phyloP scores from a whole-genome alignment of 1,140 invertebrate species.

The Globodera ellingtonae region DNA sequence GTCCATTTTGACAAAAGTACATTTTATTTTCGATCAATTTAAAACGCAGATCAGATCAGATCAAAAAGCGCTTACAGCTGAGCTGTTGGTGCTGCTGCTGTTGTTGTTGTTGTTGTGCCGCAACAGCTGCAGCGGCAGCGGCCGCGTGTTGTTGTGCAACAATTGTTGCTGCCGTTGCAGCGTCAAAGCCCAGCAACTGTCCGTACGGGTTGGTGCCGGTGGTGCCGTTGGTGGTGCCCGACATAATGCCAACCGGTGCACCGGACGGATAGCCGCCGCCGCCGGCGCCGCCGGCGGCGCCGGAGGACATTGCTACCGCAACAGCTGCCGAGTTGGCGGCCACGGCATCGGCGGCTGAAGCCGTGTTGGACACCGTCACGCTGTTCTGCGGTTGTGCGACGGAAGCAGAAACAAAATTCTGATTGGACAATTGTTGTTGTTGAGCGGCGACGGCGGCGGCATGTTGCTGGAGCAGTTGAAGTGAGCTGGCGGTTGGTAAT shows the following conservation, averaged over 20 bases:
- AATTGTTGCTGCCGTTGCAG: slow-evolving; percentile 15
- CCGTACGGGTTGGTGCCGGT: slow-evolving; percentile 10
- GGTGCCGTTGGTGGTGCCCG: slow-evolving; percentile 3
- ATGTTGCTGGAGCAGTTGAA: slow-evolving; percentile 80
- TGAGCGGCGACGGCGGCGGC: slow-evolving; percentile 79
- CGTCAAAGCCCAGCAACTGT: slow-evolving; percentile 16
- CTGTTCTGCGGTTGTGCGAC: neutral
- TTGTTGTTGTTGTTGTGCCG: slow-evolving; percentile 15
- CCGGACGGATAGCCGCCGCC: slow-evolving; percentile 7
- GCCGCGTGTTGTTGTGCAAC: slow-evolving; percentile 11
- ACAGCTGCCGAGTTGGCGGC: neutral
- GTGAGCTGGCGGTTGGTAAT: slow-evolving; percentile 39
- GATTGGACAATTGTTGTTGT: slow-evolving; percentile 70
- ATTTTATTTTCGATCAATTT: neutral
- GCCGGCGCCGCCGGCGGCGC: neutral
- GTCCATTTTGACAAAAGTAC: slow-evolving; percentile 11
- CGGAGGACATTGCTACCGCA: neutral
- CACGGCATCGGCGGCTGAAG: neutral
- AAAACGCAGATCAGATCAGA: too few relatives aligned
- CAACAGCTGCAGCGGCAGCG: slow-evolving; percentile 9
- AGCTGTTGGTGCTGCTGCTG: slow-evolving; percentile 37
- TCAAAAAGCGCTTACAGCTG: neutral
- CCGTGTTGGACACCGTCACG: neutral
- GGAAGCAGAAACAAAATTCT: neutral
- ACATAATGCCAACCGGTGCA: neutral